Conservation (phyloP, 2,797 vertebrate species). For the Rhabdomys pumilio region DNA sequence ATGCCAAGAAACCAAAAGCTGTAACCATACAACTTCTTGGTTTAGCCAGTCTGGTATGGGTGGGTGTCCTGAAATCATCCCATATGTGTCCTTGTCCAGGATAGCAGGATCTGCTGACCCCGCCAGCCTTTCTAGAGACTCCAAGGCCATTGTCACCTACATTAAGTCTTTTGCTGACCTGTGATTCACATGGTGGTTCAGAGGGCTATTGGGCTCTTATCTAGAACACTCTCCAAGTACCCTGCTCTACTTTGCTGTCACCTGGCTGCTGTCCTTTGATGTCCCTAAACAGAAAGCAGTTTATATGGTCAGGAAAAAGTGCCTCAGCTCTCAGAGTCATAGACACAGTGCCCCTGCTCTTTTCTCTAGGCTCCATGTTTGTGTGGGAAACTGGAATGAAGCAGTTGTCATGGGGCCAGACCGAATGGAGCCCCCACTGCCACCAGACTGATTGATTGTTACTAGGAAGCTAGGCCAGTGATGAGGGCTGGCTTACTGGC, state of each 20-base stretch:
- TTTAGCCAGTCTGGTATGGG: neutral
- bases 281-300: neutral
- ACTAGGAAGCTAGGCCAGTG: neutral
- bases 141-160: neutral
- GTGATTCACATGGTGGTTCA: neutral
- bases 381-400: neutral
- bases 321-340: neutral
- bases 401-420: neutral
- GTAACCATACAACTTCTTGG: neutral
- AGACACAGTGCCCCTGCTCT: neutral
- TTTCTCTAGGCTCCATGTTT: neutral
- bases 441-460: neutral
- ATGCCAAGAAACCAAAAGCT: slow-evolving; percentile 26
- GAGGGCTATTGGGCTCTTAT: neutral
- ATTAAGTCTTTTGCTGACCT: neutral
- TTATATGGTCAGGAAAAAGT: neutral
- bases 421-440: neutral
- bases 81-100: neutral
- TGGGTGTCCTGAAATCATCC: neutral
- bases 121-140: neutral
- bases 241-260: neutral
- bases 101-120: neutral
- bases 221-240: neutral
- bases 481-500: neutral
- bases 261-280: neutral